Percentiles rank a stretch among this genome's conserved stretches.
phyloP scores from a whole-genome alignment of 1,140 invertebrate species.

The Teleopsis dalmanni region DNA sequence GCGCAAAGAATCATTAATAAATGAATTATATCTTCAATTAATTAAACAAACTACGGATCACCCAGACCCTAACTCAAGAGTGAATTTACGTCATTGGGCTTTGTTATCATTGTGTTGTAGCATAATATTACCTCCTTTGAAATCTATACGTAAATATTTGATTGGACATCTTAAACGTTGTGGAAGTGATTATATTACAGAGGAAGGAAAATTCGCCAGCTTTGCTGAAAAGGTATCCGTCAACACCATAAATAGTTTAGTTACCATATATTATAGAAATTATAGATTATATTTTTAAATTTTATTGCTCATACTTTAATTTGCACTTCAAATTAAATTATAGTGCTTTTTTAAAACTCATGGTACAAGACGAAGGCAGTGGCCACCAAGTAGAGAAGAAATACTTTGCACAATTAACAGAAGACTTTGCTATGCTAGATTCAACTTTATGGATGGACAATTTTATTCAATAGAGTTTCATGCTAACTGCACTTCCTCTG shows the following conservation, averaged over 20 bases:
- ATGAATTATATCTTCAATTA: conserved; percentile 87
- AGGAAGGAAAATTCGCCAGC: conserved; percentile 90
- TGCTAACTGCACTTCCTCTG: conserved; percentile 84
- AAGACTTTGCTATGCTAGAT: conserved; percentile 81
- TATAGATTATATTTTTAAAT: neutral
- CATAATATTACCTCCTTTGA: conserved; percentile 76
- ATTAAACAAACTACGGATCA: conserved; percentile 90
- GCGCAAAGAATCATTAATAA: conserved; percentile 77
- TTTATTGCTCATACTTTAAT: no score
- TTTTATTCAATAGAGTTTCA: conserved; percentile 93
- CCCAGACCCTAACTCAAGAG: conserved; percentile 80
- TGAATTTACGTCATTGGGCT: conserved; percentile 87
- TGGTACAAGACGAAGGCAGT: conserved; percentile 77
- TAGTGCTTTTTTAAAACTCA: conserved; percentile 39
- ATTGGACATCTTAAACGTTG: conserved; percentile 84
- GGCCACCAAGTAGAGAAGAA: conserved; percentile 89
- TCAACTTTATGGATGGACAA: conserved; percentile 90
- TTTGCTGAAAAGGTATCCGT: conserved; percentile 77
- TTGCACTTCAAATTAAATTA: no score
- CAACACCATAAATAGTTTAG: neutral
- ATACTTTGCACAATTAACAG: conserved; percentile 87
- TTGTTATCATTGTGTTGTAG: conserved; percentile 81
- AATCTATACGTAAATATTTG: conserved; percentile 78
- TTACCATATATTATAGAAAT: neutral
- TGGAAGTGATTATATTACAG: conserved; percentile 78